These are phyloP conservation scores for Ceratosolen solmsi DNA, from an alignment of 1,140 invertebrate species.

Conservation along the genomic window DNA sequence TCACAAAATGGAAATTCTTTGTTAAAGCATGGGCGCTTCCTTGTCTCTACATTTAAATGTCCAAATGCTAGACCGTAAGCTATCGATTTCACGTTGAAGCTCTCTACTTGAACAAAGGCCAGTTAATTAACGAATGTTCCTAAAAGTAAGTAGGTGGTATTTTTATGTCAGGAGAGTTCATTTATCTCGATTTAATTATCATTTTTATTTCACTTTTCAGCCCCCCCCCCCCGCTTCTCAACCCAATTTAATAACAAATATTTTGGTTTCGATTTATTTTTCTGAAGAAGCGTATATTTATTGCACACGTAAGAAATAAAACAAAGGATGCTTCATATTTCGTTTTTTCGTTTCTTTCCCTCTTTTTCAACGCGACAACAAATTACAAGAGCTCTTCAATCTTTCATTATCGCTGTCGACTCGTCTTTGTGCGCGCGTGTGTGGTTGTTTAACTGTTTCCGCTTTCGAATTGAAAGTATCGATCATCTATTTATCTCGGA, in stretches of 20 bases:
- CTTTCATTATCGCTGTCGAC: neutral
- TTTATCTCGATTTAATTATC: slow-evolving; percentile 15
- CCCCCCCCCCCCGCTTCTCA: neutral
- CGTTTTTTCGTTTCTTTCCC: neutral
- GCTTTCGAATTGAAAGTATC: neutral
- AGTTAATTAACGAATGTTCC: slow-evolving; percentile 34
- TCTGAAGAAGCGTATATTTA: too few species aligned
- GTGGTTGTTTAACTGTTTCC: neutral
- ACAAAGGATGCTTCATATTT: neutral
- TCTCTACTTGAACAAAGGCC: slow-evolving; percentile 13
- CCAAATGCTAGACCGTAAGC: slow-evolving; percentile 16
- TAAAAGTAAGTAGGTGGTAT: neutral
- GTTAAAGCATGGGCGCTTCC: neutral
- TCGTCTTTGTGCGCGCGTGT: too few species aligned
- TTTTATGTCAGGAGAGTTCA: slow-evolving; percentile 33
- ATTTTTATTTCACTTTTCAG: slow-evolving; percentile 24
- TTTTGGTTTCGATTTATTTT: neutral
- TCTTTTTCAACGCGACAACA: neutral
- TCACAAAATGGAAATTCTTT: neutral
- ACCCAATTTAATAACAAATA: neutral
- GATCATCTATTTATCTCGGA: slow-evolving; percentile 14
- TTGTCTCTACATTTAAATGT: neutral
- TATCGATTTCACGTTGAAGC: slow-evolving; percentile 19
- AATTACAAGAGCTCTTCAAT: neutral
- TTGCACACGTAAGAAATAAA: neutral